Percentiles rank a stretch among this genome's conserved stretches.
phyloP scores from a whole-genome alignment of 2,797 vertebrate species.

The Coluber constrictor region DNA sequence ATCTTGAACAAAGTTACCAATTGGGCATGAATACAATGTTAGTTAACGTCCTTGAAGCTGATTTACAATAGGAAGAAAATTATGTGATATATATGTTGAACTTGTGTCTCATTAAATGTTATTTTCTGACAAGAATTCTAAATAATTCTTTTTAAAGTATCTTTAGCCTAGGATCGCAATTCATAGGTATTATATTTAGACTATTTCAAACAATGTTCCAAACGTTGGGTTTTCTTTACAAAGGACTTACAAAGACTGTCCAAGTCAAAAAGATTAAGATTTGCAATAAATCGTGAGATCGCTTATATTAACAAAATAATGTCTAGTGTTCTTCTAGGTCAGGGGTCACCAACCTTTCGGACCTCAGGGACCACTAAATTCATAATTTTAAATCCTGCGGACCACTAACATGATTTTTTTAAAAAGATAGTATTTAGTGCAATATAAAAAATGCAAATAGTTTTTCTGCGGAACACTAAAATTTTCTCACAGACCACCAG shows the following conservation, averaged over 20 bases:
- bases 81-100: not conserved
- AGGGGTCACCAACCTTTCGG: no score
- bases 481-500: no score
- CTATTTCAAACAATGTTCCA: not conserved
- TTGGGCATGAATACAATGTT: not conserved
- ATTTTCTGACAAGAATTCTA: not conserved
- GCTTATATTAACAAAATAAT: not conserved
- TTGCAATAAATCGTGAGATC: not conserved
- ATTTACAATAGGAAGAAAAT: not conserved
- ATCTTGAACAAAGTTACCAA: not conserved
- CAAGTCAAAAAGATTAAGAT: not conserved
- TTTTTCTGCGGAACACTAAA: no score
- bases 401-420: no score
- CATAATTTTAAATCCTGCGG: no score
- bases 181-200: not conserved
- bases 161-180: not conserved
- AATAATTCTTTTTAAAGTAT: not conserved
- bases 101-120: not conserved
- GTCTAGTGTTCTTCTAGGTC: not conserved
- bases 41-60: not conserved
- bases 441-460: no score
- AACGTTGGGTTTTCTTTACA: not conserved
- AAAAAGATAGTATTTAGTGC: no score
- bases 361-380: no score
- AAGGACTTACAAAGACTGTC: not conserved